Evolutionary conservation across 2,888 invertebrate genomes (phyloP), one percentile per base, ranked within the genome.

Genomic region (Oscheius sp.): DNA sequence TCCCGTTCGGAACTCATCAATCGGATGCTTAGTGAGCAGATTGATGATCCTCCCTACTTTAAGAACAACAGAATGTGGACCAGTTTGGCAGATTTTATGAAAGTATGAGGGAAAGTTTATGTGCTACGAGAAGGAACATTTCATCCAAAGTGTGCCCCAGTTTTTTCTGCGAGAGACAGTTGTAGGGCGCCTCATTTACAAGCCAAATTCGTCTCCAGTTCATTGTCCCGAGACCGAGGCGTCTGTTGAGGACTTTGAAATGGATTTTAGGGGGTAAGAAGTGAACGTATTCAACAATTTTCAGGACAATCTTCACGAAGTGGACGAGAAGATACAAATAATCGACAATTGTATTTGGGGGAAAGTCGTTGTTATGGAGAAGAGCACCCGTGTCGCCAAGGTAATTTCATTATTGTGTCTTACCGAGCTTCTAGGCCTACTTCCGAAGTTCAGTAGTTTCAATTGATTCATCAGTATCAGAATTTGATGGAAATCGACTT

Each of bases 331-430:
- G 37, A 53, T 78, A 5, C 65, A 70, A 50, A 63, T 70, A 60
- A 65, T 78, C 35, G 78, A 78, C 51, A 78, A 78, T 66, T 66
- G 70, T 48, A 76, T 78, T 7, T 78, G 78, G 78, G 78, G 71
- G 29, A 78, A 78, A 53, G 13, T 76, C 29, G 63, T 78, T 10
- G 76, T 78, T n/a, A 78, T 78, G 78, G 78, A 78, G 66, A 73
- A 62, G 57, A 70, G 65, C 10, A 73, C 76, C 5, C 59, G 78
- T 37, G 76, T 75, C 13, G 78, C 76, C 29, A 78, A 78, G 66
- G 78, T 78, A 42, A 2, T 10, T 7, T 42, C 42, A 42, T 42
- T 21, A 42, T 42, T 42, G 3, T 42, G 29, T 32, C 32, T 33
- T 58, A 2, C 32, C 58, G 50, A 5, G 4, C 13, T 37, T 77